A percentile compares a stretch with the other conserved stretches of the same genome.
These are phyloP conservation scores for Scaeva pyrastri DNA, from an alignment of 2,888 invertebrate genomes.

Conservation along the genomic window DNA sequence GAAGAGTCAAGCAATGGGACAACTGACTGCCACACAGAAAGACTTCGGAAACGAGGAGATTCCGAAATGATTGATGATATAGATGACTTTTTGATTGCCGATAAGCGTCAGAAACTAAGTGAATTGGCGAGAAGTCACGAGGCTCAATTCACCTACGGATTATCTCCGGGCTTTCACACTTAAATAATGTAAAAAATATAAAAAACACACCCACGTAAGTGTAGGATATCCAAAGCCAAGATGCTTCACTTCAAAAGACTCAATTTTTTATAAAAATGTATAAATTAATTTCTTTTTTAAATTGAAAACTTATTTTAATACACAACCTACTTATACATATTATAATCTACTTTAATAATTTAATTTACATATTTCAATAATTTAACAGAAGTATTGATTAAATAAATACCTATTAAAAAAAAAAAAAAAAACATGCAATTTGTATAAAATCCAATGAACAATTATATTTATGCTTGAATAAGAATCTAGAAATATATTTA, in stretches of 20 bases:
- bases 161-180: conserved; percentile 81
- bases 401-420: background rate
- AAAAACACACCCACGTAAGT: background rate
- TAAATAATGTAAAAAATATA: conserved; percentile 47
- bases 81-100: conserved; percentile 82
- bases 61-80: conserved; percentile 82
- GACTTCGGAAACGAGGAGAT: conserved; percentile 80
- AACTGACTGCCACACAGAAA: background rate
- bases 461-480: conserved; percentile 12
- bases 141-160: conserved; percentile 81
- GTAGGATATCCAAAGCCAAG: background rate
- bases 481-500: conserved; percentile 1
- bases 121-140: conserved; percentile 80
- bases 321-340: background rate
- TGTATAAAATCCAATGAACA: background rate
- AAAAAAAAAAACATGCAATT: conserved; percentile 10
- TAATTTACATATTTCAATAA: background rate
- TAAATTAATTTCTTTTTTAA: conserved; percentile 13
- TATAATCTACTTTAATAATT: background rate
- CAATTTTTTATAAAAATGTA: conserved; percentile 11
- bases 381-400: conserved; percentile 7
- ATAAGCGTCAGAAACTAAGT: conserved; percentile 80
- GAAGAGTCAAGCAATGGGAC: conserved; percentile 73
- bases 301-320: background rate
- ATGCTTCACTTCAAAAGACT: conserved; percentile 56